A percentile compares a stretch with the other conserved stretches of the same genome.
These are phyloP conservation scores for Pygoscelis antarcticus DNA, from an alignment of 2,113 vertebrate species.

Conservation along the genomic window DNA sequence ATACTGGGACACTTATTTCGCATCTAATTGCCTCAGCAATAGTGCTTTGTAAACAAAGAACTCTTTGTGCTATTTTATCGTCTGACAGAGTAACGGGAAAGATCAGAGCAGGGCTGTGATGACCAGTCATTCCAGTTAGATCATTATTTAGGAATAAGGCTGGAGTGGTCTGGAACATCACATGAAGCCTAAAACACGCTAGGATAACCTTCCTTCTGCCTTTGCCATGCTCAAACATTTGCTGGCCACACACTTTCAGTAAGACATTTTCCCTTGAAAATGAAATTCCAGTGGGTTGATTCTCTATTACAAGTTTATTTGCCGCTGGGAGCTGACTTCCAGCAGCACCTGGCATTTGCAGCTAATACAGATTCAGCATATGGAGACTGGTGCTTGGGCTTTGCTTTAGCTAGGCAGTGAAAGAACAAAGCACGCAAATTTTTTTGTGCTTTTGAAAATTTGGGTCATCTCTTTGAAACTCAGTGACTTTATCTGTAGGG, in stretches of 20 bases:
- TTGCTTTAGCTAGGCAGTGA: background rate
- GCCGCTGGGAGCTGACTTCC: background rate
- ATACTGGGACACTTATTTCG: background rate
- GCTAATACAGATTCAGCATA: background rate
- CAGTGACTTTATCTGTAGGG: background rate
- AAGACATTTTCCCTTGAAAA: background rate
- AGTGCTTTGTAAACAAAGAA: conserved; percentile 14
- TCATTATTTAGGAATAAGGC: background rate
- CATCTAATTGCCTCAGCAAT: background rate
- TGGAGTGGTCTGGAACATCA: background rate
- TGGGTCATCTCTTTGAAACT: background rate
- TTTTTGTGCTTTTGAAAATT: background rate
- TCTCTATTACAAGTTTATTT: background rate
- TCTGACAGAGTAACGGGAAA: background rate
- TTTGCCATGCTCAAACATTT: background rate
- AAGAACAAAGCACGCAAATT: background rate
- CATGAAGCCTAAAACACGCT: background rate
- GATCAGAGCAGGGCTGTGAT: background rate
- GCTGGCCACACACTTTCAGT: background rate
- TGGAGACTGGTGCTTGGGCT: background rate
- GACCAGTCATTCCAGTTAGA: background rate
- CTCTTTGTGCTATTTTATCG: background rate
- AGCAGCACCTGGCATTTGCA: background rate
- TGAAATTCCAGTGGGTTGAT: background rate
- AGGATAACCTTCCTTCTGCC: background rate